These are phyloP conservation scores for Drosophila robusta DNA, from an alignment of 2,888 invertebrate species.

Conservation along the genomic window DNA sequence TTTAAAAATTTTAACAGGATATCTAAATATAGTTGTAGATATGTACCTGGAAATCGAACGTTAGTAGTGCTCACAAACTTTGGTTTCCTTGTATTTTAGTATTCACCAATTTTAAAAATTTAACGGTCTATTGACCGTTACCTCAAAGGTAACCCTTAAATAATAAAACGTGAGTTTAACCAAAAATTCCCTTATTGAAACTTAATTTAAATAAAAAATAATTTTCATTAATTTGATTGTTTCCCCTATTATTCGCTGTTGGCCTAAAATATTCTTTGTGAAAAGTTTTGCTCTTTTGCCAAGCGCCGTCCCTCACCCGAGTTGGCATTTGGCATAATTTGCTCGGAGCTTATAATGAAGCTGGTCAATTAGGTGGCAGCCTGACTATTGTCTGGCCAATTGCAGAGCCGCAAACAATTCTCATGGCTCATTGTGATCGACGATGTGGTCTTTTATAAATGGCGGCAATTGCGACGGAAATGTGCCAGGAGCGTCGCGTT, in stretches of 20 bases:
- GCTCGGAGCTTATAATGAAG: constrained; percentile 41
- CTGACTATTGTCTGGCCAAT: constrained; percentile 47
- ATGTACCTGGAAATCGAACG: too few relatives aligned
- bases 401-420: constrained; percentile 55
- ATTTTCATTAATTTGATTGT: neutral
- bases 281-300: neutral
- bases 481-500: constrained; percentile 57
- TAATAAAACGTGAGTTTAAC: neutral
- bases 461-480: constrained; percentile 77
- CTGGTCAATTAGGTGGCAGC: constrained; percentile 56
- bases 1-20: too few relatives aligned
- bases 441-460: constrained; percentile 66
- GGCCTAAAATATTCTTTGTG: neutral
- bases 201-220: neutral
- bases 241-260: neutral
- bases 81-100: too few relatives aligned
- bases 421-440: constrained; percentile 57
- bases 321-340: constrained; percentile 20
- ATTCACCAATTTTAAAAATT: too few relatives aligned
- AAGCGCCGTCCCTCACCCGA: too few relatives aligned
- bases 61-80: too few relatives aligned
- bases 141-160: too few relatives aligned
- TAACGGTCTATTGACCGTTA: too few relatives aligned
- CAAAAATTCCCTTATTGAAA: neutral
- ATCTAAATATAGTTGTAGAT: too few relatives aligned